Evolutionary conservation across 2,113 vertebrate species (phyloP).

Genomic region (Orientallactaga bullata): DNA sequence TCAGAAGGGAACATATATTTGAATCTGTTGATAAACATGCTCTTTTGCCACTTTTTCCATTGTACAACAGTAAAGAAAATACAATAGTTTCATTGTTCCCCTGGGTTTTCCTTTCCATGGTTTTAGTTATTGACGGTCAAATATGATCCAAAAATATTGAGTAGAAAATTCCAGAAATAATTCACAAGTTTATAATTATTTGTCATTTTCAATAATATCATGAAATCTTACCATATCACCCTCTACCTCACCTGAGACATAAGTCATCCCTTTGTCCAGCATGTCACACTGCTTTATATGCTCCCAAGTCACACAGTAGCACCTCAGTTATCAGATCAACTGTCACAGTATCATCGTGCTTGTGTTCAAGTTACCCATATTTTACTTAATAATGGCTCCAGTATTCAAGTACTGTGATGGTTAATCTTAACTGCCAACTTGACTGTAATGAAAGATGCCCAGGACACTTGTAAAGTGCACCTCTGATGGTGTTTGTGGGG

Average conservation of each 20-base stretch:
- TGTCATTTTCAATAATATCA: not conserved
- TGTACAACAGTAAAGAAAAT: not conserved
- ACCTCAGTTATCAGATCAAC: not conserved
- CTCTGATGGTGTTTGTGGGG: no score
- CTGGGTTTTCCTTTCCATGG: not conserved
- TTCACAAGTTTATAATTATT: not conserved
- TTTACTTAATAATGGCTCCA: not conserved
- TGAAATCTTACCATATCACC: not conserved
- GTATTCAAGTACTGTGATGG: not conserved
- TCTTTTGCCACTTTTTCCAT: slow-evolving; percentile 1
- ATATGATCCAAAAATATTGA: not conserved
- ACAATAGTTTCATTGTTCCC: not conserved
- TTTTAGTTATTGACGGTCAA: not conserved
- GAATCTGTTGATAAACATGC: not conserved
- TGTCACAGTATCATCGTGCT: not conserved
- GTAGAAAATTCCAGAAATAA: not conserved
- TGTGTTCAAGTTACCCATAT: not conserved
- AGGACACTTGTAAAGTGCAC: no score
- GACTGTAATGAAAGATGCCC: no score
- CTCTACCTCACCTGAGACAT: not conserved
- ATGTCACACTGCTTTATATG: not conserved
- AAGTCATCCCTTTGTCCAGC: not conserved
- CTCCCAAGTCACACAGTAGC: not conserved
- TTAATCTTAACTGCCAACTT: no score
- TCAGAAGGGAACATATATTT: not conserved